phyloP scores from a whole-genome alignment of 2,888 invertebrate species.

The Morpho achilles region DNA sequence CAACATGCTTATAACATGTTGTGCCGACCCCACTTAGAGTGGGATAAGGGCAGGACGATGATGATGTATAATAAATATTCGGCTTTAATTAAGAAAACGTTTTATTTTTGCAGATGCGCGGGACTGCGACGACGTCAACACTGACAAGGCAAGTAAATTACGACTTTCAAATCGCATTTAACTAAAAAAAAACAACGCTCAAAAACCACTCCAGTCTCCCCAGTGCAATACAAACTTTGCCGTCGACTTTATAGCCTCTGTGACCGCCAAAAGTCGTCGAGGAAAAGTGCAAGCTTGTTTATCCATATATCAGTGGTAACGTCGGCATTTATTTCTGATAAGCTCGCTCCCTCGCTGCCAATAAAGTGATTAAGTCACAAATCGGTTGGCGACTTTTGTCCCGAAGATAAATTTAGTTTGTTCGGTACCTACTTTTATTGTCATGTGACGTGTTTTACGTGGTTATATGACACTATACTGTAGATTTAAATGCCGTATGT shows the following conservation, averaged over 20 bases:
- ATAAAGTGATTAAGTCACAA: conserved; percentile 80
- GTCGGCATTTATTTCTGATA: conserved; percentile 74
- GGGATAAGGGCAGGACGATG: too few relatives aligned
- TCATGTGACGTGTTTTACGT: background rate
- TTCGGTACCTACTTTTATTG: conserved; percentile 5
- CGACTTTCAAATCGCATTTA: conserved; percentile 33
- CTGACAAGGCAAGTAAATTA: conserved; percentile 59
- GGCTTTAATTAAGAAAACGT: background rate
- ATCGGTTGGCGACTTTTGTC: conserved; percentile 55
- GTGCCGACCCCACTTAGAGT: too few relatives aligned
- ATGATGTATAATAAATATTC: too few relatives aligned
- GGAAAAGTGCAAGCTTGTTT: conserved; percentile 77
- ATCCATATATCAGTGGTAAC: conserved; percentile 69
- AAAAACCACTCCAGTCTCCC: conserved; percentile 47
- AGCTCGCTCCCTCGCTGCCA: conserved; percentile 70
- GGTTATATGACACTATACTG: too few relatives aligned
- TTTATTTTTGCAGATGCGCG: conserved; percentile 63
- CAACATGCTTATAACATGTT: too few relatives aligned
- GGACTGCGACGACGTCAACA: conserved; percentile 54
- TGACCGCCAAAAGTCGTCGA: conserved; percentile 69
- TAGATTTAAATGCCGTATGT: too few relatives aligned
- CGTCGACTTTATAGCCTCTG: conserved; percentile 68
- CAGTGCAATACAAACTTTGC: conserved; percentile 64
- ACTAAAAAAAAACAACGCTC: conserved; percentile 49
- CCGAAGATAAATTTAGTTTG: conserved; percentile 21